Evolutionary conservation across 2,888 invertebrate species (phyloP), one percentile per base, ranked within the genome.

Genomic region (Scaptomyza caliginosa): DNA sequence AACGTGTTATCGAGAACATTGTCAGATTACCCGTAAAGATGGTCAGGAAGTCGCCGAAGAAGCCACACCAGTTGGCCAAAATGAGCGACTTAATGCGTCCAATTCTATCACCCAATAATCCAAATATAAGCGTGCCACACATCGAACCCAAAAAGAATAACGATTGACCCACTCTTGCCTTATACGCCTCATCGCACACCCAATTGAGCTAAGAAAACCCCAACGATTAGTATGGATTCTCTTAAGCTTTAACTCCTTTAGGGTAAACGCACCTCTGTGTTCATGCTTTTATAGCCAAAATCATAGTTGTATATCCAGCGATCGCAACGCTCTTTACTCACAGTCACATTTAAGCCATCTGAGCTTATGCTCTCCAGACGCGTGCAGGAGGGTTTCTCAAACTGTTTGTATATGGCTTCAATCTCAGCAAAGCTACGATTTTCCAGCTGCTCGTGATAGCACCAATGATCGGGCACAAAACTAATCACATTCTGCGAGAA

Each of bases 251-350:
- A n/a, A n/a, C n/a, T n/a, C n/a, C n/a, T n/a, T n/a, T n/a, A n/a
- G n/a, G n/a, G n/a, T n/a, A n/a, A n/a, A 60, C 84, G 80, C 86
- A 94, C 94, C 92, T 94, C 93, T n/a, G 93, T 92, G 10, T 93
- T 93, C 74, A 94, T 93, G 71, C 94, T 94, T 46, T 91, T 87
- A 62, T 92, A 93, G 4, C 92, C 92, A 75, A 92, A 92, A 16
- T 92, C 92, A 43, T 91, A 92, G 58, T 93, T 92, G 77, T 93
- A 94, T 17, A 91, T 91, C 93, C 93, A 94, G n/a, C 92, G 92
- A 59, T 91, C 74, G 72, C 93, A 93, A 3, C 48, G 48, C 36
- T 82, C 64, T 2, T 36, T n/a, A 46, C 89, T 90, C 5, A 70
- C 49, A 0, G 84, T 87, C 32, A 71, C 74, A 51, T 81, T 74